Conservation (phyloP, 2,113 vertebrate genomes). For the Coryphaenoides rupestris region DNA sequence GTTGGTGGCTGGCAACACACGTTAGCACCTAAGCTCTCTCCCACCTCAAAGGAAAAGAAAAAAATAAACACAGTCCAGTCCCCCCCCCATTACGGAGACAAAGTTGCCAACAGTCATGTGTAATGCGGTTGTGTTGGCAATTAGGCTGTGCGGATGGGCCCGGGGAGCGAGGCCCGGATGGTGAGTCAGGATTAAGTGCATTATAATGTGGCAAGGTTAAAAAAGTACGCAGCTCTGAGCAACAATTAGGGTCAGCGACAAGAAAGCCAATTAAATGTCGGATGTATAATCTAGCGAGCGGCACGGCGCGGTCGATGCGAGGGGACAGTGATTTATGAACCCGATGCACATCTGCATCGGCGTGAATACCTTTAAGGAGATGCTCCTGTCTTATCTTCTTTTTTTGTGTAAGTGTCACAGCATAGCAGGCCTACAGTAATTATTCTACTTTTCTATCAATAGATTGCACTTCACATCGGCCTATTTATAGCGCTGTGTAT, state of each 20-base stretch:
- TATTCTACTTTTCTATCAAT: not conserved
- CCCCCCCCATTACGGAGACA: conserved; percentile 25
- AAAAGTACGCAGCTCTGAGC: conserved; percentile 36
- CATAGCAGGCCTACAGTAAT: too few relatives aligned
- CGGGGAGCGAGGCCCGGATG: conserved; percentile 31
- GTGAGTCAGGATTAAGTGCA: conserved; percentile 43
- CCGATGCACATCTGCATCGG: not conserved
- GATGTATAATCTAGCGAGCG: conserved; percentile 24
- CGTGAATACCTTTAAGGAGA: not conserved
- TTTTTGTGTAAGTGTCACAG: not conserved
- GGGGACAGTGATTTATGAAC: not conserved
- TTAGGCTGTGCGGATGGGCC: conserved; percentile 35
- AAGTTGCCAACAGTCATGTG: conserved; percentile 30
- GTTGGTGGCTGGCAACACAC: conserved; percentile 27
- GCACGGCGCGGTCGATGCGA: conserved; percentile 2
- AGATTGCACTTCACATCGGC: not conserved
- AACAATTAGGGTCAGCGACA: conserved; percentile 50
- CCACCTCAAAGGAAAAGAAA: not conserved
- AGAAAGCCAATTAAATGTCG: conserved; percentile 37
- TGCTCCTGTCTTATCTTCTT: not conserved
- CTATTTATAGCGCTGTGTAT: not conserved
- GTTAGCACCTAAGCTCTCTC: not conserved
- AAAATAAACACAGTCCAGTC: too few relatives aligned
- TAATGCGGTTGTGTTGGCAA: conserved; percentile 40
- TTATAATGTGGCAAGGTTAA: conserved; percentile 44